phyloP scores from a whole-genome alignment of 1,140 invertebrate genomes.

The Helicoverpa armigera region DNA sequence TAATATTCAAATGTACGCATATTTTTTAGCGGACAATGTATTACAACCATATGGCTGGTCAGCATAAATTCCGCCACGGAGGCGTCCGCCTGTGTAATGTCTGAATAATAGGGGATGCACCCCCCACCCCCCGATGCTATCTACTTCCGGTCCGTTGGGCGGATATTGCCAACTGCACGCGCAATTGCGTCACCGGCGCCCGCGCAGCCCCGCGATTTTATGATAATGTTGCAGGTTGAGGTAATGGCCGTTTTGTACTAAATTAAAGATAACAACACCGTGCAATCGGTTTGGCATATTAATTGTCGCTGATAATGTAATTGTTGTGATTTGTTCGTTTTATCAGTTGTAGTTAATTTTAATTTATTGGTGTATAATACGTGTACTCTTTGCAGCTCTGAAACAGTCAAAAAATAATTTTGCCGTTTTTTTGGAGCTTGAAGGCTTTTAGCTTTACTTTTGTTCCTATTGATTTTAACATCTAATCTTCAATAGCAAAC shows the following conservation, averaged over 20 bases:
- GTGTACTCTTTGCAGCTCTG: no score
- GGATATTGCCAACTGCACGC: constrained; percentile 48
- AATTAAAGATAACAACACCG: constrained; percentile 8
- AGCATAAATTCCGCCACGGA: constrained; percentile 34
- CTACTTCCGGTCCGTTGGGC: constrained; percentile 33
- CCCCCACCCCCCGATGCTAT: constrained; percentile 41
- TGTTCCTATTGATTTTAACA: no score
- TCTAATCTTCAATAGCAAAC: no score
- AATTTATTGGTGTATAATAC: background rate
- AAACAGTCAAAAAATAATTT: no score
- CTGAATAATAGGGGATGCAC: constrained; percentile 39
- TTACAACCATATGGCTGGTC: constrained; percentile 17
- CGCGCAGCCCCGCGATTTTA: constrained; percentile 34
- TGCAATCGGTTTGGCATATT: constrained; percentile 37
- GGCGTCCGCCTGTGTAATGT: constrained; percentile 37
- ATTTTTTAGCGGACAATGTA: background rate
- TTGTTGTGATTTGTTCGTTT: constrained; percentile 5
- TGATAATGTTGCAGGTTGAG: constrained; percentile 39
- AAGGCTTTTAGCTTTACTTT: no score
- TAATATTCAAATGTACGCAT: background rate
- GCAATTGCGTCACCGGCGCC: constrained; percentile 42
- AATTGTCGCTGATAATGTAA: background rate
- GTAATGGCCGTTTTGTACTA: constrained; percentile 32
- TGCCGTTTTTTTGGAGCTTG: no score
- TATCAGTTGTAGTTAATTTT: background rate